Conservation (phyloP, 2,113 vertebrate genomes). For the Hemicordylus capensis region DNA sequence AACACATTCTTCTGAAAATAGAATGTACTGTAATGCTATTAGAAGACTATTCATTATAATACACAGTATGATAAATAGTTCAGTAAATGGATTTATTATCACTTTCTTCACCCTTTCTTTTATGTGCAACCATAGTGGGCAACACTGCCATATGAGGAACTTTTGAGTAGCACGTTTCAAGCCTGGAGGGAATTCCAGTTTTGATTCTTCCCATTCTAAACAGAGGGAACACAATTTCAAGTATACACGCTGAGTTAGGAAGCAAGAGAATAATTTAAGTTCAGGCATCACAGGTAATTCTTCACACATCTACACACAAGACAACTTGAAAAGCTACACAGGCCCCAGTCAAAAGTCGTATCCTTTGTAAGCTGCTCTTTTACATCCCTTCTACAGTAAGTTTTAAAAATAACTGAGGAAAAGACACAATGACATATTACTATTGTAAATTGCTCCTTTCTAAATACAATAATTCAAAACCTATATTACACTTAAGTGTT, state of each 20-base stretch:
- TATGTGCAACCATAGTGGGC: slow-evolving; percentile 81
- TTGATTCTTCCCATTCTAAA: slow-evolving; percentile 87
- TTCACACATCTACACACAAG: not conserved
- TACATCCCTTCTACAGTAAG: not conserved
- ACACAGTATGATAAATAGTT: slow-evolving; percentile 89
- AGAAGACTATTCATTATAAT: slow-evolving; percentile 92
- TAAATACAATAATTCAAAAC: not conserved
- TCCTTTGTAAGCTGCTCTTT: not conserved
- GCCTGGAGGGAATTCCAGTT: slow-evolving; percentile 82
- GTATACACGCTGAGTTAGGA: not conserved
- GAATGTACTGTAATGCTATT: slow-evolving; percentile 89
- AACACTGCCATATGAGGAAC: slow-evolving; percentile 90
- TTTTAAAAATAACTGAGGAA: not conserved
- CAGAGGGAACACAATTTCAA: slow-evolving; percentile 8
- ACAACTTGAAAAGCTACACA: not conserved
- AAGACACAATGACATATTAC: not conserved
- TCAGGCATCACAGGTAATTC: not conserved
- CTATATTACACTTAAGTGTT: not conserved
- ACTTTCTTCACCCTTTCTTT: slow-evolving; percentile 83
- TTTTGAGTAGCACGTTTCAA: slow-evolving; percentile 80
- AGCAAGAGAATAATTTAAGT: not conserved
- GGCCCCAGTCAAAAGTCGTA: not conserved
- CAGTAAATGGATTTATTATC: slow-evolving; percentile 90
- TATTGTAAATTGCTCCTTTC: too few relatives aligned
- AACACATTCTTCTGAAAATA: slow-evolving; percentile 72